A percentile compares a stretch with the other conserved stretches of the same genome.
phyloP scores from a whole-genome alignment of 2,797 vertebrate species.

The Hylomyscus alleni region DNA sequence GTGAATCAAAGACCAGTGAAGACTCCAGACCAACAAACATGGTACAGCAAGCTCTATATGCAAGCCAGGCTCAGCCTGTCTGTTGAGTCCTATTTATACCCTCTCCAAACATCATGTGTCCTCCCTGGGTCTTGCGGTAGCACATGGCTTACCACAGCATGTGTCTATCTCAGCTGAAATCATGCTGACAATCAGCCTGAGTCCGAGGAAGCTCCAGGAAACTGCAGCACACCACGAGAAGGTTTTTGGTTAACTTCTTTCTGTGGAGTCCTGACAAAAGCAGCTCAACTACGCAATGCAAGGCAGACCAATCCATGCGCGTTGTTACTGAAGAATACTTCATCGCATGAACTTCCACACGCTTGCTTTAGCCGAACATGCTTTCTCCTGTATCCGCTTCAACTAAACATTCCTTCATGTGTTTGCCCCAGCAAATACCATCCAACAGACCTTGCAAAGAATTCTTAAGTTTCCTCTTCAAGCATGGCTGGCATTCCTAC shows the following conservation, averaged over 20 bases:
- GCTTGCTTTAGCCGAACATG: not conserved
- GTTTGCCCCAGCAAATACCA: not conserved
- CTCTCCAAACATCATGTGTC: not conserved
- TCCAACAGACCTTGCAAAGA: not conserved
- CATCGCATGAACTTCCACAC: not conserved
- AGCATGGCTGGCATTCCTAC: not conserved
- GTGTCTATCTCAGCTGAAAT: not conserved
- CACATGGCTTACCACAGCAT: too few species aligned
- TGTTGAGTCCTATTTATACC: not conserved
- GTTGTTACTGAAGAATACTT: not conserved
- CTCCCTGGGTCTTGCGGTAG: not conserved
- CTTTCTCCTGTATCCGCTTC: not conserved
- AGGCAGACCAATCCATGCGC: not conserved
- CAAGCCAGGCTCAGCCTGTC: not conserved
- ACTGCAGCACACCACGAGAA: not conserved
- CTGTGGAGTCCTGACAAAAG: not conserved
- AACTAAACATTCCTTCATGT: not conserved
- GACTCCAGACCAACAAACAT: not conserved
- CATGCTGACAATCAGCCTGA: not conserved
- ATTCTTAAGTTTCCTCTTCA: not conserved
- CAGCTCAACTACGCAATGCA: not conserved
- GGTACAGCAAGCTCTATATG: not conserved
- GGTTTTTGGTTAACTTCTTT: not conserved
- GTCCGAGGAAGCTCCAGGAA: not conserved
- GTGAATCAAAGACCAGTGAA: not conserved